A percentile compares a stretch with the other conserved stretches of the same genome.
Evolutionary conservation across 1,140 invertebrate genomes (phyloP).

Genomic region (Pogonomyrmex californicus): DNA sequence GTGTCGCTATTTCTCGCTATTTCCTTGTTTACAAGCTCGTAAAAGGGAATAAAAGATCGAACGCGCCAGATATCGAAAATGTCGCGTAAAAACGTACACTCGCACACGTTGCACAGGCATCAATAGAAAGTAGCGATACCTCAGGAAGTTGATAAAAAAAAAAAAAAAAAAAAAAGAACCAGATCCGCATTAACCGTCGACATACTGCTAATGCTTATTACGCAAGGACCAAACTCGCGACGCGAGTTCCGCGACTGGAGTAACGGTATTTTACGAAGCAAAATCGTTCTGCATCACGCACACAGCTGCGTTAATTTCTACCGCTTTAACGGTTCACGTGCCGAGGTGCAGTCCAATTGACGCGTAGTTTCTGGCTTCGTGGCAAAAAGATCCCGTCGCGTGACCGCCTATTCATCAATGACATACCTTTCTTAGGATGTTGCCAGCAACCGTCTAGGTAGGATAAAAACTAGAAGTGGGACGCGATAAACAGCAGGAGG

Average conservation of each 20-base stretch:
- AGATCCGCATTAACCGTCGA: background rate
- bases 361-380: background rate
- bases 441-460: background rate
- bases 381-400: conserved; percentile 12
- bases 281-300: conserved; percentile 62
- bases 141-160: background rate
- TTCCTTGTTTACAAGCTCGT: background rate
- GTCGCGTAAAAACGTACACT: background rate
- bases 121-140: background rate
- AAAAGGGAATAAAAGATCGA: background rate
- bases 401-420: conserved; percentile 41
- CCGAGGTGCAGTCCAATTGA: conserved; percentile 57
- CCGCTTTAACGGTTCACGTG: conserved; percentile 70
- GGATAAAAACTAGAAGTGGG: conserved; percentile 16
- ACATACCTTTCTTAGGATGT: conserved; percentile 11
- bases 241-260: conserved; percentile 35
- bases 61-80: conserved; percentile 21
- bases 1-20: background rate
- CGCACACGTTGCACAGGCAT: background rate
- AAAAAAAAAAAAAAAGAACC: background rate
- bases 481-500: conserved; percentile 25
- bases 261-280: conserved; percentile 68
- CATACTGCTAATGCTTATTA: conserved; percentile 15
- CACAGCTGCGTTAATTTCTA: conserved; percentile 57
- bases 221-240: conserved; percentile 20